Percentiles rank a stretch among this genome's conserved stretches.
phyloP scores from a whole-genome alignment of 2,888 invertebrate genomes.

The Ophion ellenae region DNA sequence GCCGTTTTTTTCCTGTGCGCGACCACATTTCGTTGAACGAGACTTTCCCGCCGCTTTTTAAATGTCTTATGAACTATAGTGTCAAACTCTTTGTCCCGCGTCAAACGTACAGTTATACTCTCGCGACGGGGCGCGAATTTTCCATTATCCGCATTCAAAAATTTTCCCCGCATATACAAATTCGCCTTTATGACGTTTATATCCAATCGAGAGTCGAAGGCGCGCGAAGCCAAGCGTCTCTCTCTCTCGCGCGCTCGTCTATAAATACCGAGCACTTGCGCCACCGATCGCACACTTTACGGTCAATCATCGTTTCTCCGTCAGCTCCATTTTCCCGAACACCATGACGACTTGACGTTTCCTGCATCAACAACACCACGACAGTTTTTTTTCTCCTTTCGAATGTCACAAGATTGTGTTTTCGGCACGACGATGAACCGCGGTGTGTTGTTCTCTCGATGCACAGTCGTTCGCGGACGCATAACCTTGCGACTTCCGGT shows the following conservation, averaged over 20 bases:
- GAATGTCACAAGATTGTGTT: constrained; percentile 34
- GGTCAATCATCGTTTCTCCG: constrained; percentile 65
- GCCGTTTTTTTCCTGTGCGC: constrained; percentile 6
- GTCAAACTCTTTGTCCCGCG: not conserved
- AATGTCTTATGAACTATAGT: not conserved
- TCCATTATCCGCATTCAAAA: too few species aligned
- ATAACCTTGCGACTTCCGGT: too few species aligned
- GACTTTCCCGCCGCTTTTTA: not conserved
- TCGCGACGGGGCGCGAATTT: too few species aligned
- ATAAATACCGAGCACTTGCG: constrained; percentile 72
- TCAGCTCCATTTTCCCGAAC: constrained; percentile 60
- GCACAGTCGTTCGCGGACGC: too few species aligned
- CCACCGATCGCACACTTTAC: constrained; percentile 63
- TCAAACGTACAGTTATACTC: not conserved
- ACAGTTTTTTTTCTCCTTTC: constrained; percentile 25
- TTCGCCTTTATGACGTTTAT: constrained; percentile 9
- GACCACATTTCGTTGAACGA: not conserved
- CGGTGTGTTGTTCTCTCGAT: too few species aligned
- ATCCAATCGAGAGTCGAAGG: constrained; percentile 50
- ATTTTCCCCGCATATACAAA: constrained; percentile 12
- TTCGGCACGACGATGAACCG: constrained; percentile 1
- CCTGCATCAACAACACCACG: constrained; percentile 4
- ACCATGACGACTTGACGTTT: constrained; percentile 39
- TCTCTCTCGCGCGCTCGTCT: constrained; percentile 58
- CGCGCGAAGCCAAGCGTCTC: constrained; percentile 59